Evolutionary conservation across 2,888 invertebrate species (phyloP), one percentile per base, ranked within the genome.

Genomic region (Scaptomyza reducta): DNA sequence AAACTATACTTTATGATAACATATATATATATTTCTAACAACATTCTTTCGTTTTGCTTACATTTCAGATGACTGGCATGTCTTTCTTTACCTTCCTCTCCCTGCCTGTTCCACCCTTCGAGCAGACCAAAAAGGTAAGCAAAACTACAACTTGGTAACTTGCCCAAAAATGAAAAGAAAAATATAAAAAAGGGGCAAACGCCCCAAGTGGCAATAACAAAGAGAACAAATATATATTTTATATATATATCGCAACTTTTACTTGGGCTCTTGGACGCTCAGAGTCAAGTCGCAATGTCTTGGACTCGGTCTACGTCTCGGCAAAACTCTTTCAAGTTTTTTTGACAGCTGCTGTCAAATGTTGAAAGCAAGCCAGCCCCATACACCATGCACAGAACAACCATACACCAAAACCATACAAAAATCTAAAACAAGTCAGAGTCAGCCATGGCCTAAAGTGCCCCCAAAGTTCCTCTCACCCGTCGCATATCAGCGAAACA

Each of bases 261-360:
- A 70, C 74, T 82, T 68, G 45, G 69, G 59, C 76, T 73, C 66
- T 62, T 72, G 77, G 70, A 69, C 61, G 63, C 67, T 69, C 38
- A 29, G 54, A 55, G 77, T 50, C 59, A 65, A 71, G 60, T 56
- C 49, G 44, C 40, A 53, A 38, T 66, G 58, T 67, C 66, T 78
- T 78, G 63, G 70, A 64, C 58, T 74, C 54, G 56, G 71, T 74
- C 63, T 58, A 83, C 70, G 81, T 79, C 88, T 82, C 88, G 83
- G 88, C 88, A 64, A 78, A 86, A 74, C 80, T 86, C 84, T 84
- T 84, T 84, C 70, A 88, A 86, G 84, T 84, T 88, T 76, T 78
- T 79, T 83, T 84, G 84, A 84, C 84, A 84, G 88, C 88, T 86
- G 84, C 84, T 84, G 84, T 84, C 88, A 84, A 84, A 84, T 83